phyloP scores from a whole-genome alignment of 2,113 vertebrate genomes.

The Phrynosoma platyrhinos region DNA sequence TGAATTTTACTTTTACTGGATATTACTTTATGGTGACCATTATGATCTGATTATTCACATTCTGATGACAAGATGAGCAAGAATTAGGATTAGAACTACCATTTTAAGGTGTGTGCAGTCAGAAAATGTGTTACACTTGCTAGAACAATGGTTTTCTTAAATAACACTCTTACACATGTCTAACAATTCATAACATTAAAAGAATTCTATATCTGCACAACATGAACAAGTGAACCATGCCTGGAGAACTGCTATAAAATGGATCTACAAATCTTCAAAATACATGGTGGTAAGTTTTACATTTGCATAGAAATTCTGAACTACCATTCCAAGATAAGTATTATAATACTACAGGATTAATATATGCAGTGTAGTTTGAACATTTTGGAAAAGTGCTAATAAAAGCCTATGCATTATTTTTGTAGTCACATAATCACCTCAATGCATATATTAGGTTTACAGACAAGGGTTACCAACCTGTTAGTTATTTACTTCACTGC shows the following conservation, averaged over 20 bases:
- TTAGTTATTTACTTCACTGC: too few relatives aligned
- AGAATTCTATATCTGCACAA: too few relatives aligned
- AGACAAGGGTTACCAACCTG: too few relatives aligned
- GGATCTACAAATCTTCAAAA: too few relatives aligned
- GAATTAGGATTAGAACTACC: neutral
- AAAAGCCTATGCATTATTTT: neutral
- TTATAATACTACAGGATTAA: neutral
- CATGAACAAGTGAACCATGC: neutral
- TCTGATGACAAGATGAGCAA: neutral
- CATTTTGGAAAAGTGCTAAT: neutral
- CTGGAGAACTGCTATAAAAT: too few relatives aligned
- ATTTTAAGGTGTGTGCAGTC: neutral
- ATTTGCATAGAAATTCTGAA: too few relatives aligned
- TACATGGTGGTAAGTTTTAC: too few relatives aligned
- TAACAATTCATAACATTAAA: too few relatives aligned
- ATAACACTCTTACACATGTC: too few relatives aligned
- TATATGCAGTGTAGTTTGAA: neutral
- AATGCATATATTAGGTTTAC: neutral
- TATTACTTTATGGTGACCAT: neutral
- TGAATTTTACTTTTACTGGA: neutral
- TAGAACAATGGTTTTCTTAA: neutral
- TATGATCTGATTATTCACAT: neutral
- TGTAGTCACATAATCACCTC: neutral
- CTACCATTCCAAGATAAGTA: too few relatives aligned
- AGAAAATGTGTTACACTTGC: neutral